phyloP scores from a whole-genome alignment of 2,888 invertebrate genomes.

The Andrena minutula region DNA sequence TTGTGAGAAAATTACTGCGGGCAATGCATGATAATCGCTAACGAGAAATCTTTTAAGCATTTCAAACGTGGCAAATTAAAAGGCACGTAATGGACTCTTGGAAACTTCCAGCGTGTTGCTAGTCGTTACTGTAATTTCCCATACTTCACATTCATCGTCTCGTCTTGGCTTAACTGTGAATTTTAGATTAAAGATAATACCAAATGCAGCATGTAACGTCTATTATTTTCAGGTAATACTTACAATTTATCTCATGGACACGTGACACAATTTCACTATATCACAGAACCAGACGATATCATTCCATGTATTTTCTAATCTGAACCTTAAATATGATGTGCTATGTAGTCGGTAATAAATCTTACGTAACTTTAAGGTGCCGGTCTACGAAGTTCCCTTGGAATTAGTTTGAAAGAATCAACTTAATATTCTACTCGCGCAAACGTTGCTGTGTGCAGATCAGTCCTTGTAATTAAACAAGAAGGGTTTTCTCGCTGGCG shows the following conservation, averaged over 20 bases:
- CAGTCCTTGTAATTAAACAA: constrained; percentile 26
- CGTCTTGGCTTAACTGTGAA: background rate
- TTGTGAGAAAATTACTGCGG: no score
- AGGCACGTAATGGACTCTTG: background rate
- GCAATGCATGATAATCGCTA: background rate
- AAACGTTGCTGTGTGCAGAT: background rate
- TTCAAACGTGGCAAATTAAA: background rate
- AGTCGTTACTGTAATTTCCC: background rate
- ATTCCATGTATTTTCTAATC: no score
- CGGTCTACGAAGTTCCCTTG: background rate
- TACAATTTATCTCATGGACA: background rate
- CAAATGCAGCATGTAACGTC: background rate
- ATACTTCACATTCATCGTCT: constrained; percentile 11
- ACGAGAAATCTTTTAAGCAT: background rate
- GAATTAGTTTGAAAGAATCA: background rate
- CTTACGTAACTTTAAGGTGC: background rate
- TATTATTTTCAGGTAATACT: constrained; percentile 14
- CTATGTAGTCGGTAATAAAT: background rate
- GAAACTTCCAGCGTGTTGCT: background rate
- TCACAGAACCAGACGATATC: no score
- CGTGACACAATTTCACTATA: background rate
- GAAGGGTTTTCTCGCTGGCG: constrained; percentile 20
- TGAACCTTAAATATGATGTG: no score
- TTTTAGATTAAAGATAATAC: constrained; percentile 12
- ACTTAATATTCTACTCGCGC: background rate